Percentiles rank a stretch among this genome's conserved stretches.
Conservation (phyloP, 1,140 invertebrate genomes). For the Cydia splendana region DNA sequence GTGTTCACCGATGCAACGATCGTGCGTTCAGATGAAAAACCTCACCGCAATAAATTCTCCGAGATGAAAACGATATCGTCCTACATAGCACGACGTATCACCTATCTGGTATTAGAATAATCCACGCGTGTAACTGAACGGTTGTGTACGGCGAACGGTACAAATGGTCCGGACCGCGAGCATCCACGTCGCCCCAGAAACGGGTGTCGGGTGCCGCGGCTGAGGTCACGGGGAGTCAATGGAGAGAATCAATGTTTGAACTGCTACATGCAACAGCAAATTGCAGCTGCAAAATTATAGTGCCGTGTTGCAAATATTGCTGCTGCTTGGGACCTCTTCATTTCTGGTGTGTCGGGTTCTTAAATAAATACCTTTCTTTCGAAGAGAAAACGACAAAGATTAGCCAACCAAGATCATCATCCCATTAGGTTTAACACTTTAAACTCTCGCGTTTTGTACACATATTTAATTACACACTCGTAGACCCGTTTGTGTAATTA, state of each 20-base stretch:
- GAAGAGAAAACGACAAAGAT: too few species aligned
- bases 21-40: constrained; percentile 25
- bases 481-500: too few species aligned
- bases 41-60: constrained; percentile 36
- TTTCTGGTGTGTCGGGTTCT: neutral
- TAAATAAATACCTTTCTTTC: neutral
- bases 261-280: constrained; percentile 23
- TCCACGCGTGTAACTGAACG: constrained; percentile 51
- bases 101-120: constrained; percentile 54
- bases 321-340: neutral
- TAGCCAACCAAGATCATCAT: too few species aligned
- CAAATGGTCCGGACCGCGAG: constrained; percentile 59
- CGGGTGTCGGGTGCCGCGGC: constrained; percentile 56
- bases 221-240: constrained; percentile 53
- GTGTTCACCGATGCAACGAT: neutral
- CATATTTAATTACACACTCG: too few species aligned
- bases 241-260: constrained; percentile 57
- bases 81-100: constrained; percentile 49
- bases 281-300: constrained; percentile 17
- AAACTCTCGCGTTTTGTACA: too few species aligned
- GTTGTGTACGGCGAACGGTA: constrained; percentile 53
- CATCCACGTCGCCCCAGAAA: constrained; percentile 62
- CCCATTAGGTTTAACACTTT: too few species aligned
- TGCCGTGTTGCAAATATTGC: neutral
- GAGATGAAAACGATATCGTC: constrained; percentile 40